phyloP scores from a whole-genome alignment of 1,140 invertebrate genomes.

The Polypedilum pembai region DNA sequence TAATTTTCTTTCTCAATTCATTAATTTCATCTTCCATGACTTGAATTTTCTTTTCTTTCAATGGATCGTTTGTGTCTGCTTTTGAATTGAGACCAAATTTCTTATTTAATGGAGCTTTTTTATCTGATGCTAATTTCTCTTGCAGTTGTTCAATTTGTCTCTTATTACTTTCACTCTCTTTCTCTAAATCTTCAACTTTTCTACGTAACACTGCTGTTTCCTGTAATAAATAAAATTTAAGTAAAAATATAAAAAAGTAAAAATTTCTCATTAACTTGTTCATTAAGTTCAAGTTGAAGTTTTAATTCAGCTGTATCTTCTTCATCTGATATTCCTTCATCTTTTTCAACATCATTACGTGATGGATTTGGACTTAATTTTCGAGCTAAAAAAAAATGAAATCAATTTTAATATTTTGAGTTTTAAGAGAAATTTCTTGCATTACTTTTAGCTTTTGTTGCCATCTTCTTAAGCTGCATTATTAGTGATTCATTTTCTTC shows the following conservation, averaged over 20 bases:
- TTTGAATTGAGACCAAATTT: constrained; percentile 36
- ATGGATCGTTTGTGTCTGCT: constrained; percentile 42
- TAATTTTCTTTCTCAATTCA: constrained; percentile 64
- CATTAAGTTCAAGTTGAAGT: constrained; percentile 76
- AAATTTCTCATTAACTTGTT: constrained; percentile 52
- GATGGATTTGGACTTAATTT: constrained; percentile 59
- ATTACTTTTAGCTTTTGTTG: constrained; percentile 73
- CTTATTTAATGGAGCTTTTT: constrained; percentile 37
- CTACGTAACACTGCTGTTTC: constrained; percentile 71
- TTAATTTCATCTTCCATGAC: constrained; percentile 62
- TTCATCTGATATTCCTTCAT: constrained; percentile 65
- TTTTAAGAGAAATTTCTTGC: constrained; percentile 39
- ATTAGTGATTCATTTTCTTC: constrained; percentile 89
- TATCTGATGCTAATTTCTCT: constrained; percentile 51
- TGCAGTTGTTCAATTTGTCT: constrained; percentile 69
- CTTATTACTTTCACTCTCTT: constrained; percentile 65
- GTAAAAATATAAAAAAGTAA: neutral
- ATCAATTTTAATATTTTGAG: neutral
- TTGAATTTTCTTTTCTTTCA: constrained; percentile 62
- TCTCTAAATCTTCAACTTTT: constrained; percentile 78
- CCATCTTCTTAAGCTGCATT: constrained; percentile 90
- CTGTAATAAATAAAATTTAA: constrained; percentile 39
- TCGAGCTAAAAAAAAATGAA: constrained; percentile 45
- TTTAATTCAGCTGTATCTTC: constrained; percentile 68
- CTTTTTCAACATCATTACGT: constrained; percentile 55